These are phyloP conservation scores for Crenuchus spilurus DNA, from an alignment of 2,797 vertebrate species.

Conservation along the genomic window DNA sequence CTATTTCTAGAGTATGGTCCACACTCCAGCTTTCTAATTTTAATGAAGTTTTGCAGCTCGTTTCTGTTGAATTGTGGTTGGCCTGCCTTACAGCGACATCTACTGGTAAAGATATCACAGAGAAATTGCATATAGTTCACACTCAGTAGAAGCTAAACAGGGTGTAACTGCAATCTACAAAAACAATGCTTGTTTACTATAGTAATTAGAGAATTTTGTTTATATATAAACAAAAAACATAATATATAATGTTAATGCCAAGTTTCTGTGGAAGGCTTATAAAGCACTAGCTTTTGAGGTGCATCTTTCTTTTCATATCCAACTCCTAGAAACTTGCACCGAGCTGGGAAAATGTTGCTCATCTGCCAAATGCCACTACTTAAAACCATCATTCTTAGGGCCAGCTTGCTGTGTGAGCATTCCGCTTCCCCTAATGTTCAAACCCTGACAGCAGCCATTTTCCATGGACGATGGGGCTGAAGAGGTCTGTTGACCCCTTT, in stretches of 20 bases:
- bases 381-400: constrained; percentile 75
- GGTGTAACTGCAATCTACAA: too few species aligned
- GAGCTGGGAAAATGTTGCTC: constrained; percentile 69
- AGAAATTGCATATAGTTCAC: background rate
- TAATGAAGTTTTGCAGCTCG: too few species aligned
- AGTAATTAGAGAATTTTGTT: background rate
- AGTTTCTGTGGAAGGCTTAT: background rate
- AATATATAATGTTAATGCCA: background rate
- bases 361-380: constrained; percentile 76
- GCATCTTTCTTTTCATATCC: background rate
- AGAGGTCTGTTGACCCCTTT: constrained; percentile 80
- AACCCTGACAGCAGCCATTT: constrained; percentile 80
- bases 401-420: constrained; percentile 68
- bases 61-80: background rate
- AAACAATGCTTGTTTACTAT: too few species aligned
- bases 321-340: constrained; percentile 44
- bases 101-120: constrained; percentile 34
- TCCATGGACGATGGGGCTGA: constrained; percentile 77
- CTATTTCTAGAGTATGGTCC: constrained; percentile 26
- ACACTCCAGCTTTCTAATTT: constrained; percentile 20
- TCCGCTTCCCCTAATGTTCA: constrained; percentile 77
- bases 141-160: background rate
- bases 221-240: too few species aligned
- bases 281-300: background rate
- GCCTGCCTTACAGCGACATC: constrained; percentile 49